These are phyloP conservation scores for Florisuga fusca DNA, from an alignment of 2,797 vertebrate genomes.

Conservation along the genomic window DNA sequence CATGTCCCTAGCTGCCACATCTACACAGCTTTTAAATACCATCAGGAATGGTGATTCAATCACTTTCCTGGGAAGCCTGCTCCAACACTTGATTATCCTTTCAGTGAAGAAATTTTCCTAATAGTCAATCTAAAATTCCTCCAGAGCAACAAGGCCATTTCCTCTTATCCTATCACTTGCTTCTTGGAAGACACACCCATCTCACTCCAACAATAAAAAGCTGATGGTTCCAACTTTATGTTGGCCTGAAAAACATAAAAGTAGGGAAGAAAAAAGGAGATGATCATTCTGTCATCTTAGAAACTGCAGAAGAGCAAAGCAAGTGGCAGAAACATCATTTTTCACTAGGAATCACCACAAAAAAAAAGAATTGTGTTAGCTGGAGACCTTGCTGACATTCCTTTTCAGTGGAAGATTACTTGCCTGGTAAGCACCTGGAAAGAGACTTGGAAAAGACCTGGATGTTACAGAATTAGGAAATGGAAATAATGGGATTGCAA, in stretches of 20 bases:
- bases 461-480: not conserved
- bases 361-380: not conserved
- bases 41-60: not conserved
- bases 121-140: not conserved
- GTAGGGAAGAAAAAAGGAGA: not conserved
- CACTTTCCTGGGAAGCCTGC: not conserved
- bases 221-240: not conserved
- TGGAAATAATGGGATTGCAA: not conserved
- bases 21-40: not conserved
- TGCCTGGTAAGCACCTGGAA: not conserved
- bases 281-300: not conserved
- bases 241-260: not conserved
- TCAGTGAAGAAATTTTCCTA: not conserved
- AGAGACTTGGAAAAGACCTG: not conserved
- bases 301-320: not conserved
- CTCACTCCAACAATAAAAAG: not conserved
- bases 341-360: not conserved
- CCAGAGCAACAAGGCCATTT: not conserved
- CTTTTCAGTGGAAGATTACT: not conserved
- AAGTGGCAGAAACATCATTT: not conserved
- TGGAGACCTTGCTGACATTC: not conserved
- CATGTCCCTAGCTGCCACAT: fast-evolving
- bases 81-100: not conserved
- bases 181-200: not conserved
- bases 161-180: not conserved